Conservation (phyloP, 2,113 vertebrate genomes). For the Dendrocopos noguchii region DNA sequence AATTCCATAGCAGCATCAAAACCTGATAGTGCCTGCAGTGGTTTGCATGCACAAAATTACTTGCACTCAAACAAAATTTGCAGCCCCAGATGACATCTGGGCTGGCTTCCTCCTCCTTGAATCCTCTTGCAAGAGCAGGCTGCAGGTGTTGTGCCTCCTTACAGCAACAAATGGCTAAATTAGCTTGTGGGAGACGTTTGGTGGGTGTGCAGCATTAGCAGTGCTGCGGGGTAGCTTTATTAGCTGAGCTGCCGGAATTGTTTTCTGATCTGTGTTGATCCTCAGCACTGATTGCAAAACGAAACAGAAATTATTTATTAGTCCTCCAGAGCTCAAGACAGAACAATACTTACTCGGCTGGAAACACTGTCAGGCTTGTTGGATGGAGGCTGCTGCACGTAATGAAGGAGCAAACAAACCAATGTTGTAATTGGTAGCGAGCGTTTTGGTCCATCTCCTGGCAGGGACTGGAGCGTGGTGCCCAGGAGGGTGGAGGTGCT, state of each 20-base stretch:
- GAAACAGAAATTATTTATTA: slow-evolving; percentile 35
- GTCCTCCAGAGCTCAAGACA: not conserved
- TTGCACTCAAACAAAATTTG: not conserved
- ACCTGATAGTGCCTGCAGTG: not conserved
- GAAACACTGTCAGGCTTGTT: not conserved
- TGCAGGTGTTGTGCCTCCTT: slow-evolving; percentile 35
- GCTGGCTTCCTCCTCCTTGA: not conserved
- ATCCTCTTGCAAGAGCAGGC: not conserved
- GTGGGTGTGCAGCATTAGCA: not conserved
- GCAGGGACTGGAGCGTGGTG: fast-evolving
- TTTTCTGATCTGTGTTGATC: slow-evolving; percentile 12
- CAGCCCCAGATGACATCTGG: not conserved
- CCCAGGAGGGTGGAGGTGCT: not conserved
- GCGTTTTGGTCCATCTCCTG: not conserved
- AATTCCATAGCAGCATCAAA: not conserved
- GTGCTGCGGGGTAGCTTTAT: slow-evolving; percentile 15
- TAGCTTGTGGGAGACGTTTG: not conserved
- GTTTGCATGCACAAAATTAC: not conserved
- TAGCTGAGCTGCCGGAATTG: slow-evolving; percentile 41
- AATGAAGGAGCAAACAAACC: not conserved
- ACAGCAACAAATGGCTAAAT: slow-evolving; percentile 29
- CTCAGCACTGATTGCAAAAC: not conserved
- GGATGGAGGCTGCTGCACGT: not conserved
- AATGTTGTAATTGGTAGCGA: not conserved
- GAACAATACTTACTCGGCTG: not conserved